A percentile compares a stretch with the other conserved stretches of the same genome.
phyloP scores from a whole-genome alignment of 2,888 invertebrate genomes.

The Alviniconcha strummeri region DNA sequence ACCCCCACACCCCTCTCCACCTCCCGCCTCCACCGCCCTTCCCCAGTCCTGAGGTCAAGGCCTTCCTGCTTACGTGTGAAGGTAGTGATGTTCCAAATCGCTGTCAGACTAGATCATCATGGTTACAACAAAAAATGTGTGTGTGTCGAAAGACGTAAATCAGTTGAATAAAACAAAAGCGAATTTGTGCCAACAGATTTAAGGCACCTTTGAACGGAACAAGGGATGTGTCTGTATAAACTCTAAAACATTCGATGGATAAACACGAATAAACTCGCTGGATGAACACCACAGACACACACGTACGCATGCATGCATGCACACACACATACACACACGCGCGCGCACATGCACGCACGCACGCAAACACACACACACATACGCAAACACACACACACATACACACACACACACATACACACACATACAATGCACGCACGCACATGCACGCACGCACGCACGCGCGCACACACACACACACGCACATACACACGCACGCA shows the following conservation, averaged over 20 bases:
- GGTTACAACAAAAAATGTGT: too few species aligned
- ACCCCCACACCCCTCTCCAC: background rate
- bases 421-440: background rate
- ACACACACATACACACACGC: constrained; percentile 1
- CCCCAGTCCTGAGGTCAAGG: too few species aligned
- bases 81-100: too few species aligned
- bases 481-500: background rate
- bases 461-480: background rate
- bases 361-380: background rate
- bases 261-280: too few species aligned
- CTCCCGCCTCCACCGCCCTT: background rate
- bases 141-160: too few species aligned
- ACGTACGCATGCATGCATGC: constrained; percentile 16
- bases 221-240: too few species aligned
- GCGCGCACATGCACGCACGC: background rate
- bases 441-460: background rate
- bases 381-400: background rate
- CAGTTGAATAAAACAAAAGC: too few species aligned
- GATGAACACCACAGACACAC: background rate
- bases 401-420: constrained; percentile 9
- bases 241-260: too few species aligned
- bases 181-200: too few species aligned
- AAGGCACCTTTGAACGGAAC: too few species aligned
- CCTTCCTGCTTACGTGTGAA: too few species aligned
- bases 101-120: too few species aligned